These are phyloP conservation scores for Bombyx huttoni DNA, from an alignment of 2,888 invertebrate genomes.

Conservation along the genomic window DNA sequence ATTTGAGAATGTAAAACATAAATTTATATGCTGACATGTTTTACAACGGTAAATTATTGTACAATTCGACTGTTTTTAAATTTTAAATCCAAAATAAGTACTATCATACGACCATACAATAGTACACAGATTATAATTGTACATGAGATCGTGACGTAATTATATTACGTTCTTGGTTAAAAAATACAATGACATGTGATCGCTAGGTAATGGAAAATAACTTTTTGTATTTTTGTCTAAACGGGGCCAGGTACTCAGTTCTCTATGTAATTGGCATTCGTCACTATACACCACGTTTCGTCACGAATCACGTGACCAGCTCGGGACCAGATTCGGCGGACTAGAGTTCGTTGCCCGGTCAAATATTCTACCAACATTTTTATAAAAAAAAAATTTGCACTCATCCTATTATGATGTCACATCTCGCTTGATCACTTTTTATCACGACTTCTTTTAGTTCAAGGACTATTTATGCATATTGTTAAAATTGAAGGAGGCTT, in stretches of 20 bases:
- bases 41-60: too few relatives aligned
- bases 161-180: too few relatives aligned
- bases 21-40: too few relatives aligned
- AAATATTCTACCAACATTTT: conserved; percentile 40
- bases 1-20: too few relatives aligned
- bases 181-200: too few relatives aligned
- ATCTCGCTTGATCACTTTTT: conserved; percentile 29
- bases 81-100: not conserved
- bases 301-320: conserved; percentile 27
- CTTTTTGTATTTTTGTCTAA: not conserved
- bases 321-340: conserved; percentile 40
- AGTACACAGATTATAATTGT: not conserved
- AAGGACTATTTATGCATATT: not conserved
- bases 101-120: not conserved
- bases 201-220: not conserved
- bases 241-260: not conserved
- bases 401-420: conserved; percentile 51
- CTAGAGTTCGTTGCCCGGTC: conserved; percentile 50
- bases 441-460: conserved; percentile 16
- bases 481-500: conserved; percentile 8
- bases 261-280: conserved; percentile 12
- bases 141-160: not conserved
- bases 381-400: conserved; percentile 47
- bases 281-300: conserved; percentile 28
- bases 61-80: too few relatives aligned